Percentiles rank a stretch among this genome's conserved stretches.
Conservation (phyloP, 2,113 vertebrate species). For the Psilopogon haemacephalus region DNA sequence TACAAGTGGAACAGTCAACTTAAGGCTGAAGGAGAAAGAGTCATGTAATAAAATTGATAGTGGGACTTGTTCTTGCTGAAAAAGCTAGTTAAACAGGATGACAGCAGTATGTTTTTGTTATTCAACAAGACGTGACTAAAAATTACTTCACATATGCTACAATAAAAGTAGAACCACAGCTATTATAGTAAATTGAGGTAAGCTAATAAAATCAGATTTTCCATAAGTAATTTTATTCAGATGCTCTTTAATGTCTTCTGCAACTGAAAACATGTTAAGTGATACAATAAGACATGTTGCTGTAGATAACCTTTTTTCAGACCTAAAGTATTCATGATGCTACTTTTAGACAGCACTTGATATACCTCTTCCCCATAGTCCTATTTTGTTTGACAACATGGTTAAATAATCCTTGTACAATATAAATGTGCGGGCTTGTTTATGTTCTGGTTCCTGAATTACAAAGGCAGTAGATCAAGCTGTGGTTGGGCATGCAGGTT, state of each 20-base stretch:
- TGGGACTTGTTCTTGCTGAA: background rate
- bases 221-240: background rate
- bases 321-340: background rate
- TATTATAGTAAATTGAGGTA: background rate
- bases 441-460: background rate
- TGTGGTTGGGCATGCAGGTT: background rate
- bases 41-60: background rate
- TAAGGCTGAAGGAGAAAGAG: background rate
- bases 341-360: background rate
- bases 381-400: background rate
- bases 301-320: background rate
- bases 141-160: background rate
- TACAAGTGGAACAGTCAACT: background rate
- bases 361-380: fast-evolving
- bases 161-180: background rate
- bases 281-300: background rate
- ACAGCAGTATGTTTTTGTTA: background rate
- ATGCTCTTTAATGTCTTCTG: background rate
- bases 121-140: background rate
- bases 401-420: background rate
- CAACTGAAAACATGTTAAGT: background rate
- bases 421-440: background rate
- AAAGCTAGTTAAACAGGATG: background rate
- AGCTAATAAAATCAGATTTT: background rate
- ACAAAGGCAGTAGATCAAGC: background rate